Conservation (phyloP, 2,113 vertebrate species). For the Syngnathus scovelli region DNA sequence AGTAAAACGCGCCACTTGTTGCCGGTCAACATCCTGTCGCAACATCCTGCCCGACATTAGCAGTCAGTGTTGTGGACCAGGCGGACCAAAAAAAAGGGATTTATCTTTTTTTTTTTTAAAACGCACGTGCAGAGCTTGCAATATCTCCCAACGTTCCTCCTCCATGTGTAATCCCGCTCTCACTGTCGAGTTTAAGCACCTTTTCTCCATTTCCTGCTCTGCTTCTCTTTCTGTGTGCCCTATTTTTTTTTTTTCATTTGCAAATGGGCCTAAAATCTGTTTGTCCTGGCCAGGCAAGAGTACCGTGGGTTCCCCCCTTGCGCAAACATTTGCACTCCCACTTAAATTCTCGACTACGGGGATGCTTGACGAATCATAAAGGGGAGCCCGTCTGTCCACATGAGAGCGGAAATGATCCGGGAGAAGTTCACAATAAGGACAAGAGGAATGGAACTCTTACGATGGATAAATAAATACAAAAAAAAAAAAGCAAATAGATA, state of each 20-base stretch:
- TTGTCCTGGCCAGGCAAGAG: slow-evolving; percentile 68
- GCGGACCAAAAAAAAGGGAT: slow-evolving; percentile 19
- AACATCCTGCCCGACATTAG: slow-evolving; percentile 53
- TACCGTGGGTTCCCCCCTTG: slow-evolving; percentile 51
- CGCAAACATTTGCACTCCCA: slow-evolving; percentile 74
- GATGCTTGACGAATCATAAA: slow-evolving; percentile 54
- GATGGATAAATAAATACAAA: no score
- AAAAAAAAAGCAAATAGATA: no score
- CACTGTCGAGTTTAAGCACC: slow-evolving; percentile 66
- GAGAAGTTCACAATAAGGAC: not conserved
- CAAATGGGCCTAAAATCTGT: slow-evolving; percentile 77
- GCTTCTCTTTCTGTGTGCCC: slow-evolving; percentile 41
- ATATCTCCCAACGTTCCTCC: slow-evolving; percentile 57
- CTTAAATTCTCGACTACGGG: slow-evolving; percentile 60
- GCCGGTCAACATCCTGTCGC: slow-evolving; percentile 61
- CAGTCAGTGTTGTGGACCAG: slow-evolving; percentile 29
- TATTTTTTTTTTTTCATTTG: slow-evolving; percentile 63
- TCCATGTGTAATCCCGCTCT: slow-evolving; percentile 67
- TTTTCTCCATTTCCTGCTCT: slow-evolving; percentile 67
- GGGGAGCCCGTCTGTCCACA: slow-evolving; percentile 46
- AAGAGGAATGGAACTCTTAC: no score
- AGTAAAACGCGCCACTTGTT: slow-evolving; percentile 49
- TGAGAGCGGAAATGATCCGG: slow-evolving; percentile 48
- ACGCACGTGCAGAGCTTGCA: slow-evolving; percentile 53
- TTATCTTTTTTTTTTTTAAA: slow-evolving; percentile 34